Evolutionary conservation across 2,113 vertebrate genomes (phyloP), one percentile per base, ranked within the genome.

Genomic region (Thymallus thymallus): DNA sequence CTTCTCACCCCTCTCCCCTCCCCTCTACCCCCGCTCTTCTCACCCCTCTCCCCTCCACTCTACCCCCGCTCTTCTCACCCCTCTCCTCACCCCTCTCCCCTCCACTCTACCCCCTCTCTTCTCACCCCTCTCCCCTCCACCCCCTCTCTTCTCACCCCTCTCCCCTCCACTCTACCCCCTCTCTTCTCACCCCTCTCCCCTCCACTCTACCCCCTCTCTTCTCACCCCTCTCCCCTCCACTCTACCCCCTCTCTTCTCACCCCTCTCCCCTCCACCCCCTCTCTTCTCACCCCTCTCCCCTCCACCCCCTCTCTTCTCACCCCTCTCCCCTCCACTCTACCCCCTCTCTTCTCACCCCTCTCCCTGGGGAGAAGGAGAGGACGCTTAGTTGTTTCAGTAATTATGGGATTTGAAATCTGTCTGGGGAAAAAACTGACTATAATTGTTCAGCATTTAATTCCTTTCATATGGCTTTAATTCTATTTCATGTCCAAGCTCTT

Each of bases 401-500:
- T 66, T 72, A 24, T 29, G 22, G 63, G 41, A 23, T 68, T 18
- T 46, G 41, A 72, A 67, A 67, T 24, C 24, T 3, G 56, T 61
- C 66, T 62, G 23, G 23, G 26, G 20, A 13, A 41, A 71, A 41
- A 75, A 35, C 46, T 22, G 5, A 58, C 32, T 61, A 13, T 41
- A 72, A 29, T 72, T 24, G 61, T 58, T 58, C 10, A 41, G 58
- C 3, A 1, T 72, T 29, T 72, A 72, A 71, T 72, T 48, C 51
- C 7, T 29, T 60, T 67, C 24, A 60, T 29, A 23, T 26, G 63
- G 51, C 61, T n/a, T 9, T 76, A 66, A 58, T 71, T 56, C 45
- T 56, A 32, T 35, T 76, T 30, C 10, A 63, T 63, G 35, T 51
- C 46, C 14, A 16, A 51, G 46, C 46, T 51, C n/a, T 60, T 22